Evolutionary conservation across 2,797 vertebrate genomes (phyloP).

Genomic region (Notoglanidium macrostoma): DNA sequence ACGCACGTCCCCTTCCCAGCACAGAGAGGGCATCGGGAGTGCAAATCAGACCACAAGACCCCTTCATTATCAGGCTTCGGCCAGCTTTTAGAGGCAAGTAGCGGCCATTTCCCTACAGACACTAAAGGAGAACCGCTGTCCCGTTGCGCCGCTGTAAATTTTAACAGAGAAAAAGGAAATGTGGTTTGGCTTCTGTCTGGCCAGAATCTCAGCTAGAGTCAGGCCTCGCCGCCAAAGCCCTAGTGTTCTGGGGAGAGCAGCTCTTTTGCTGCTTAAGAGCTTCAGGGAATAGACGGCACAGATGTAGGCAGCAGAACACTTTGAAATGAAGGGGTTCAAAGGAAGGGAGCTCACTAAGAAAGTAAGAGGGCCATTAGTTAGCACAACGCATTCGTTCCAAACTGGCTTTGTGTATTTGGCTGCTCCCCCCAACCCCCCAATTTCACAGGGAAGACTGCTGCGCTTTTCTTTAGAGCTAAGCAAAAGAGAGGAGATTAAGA

Average conservation of each 20-base stretch:
- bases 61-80: conserved; percentile 61
- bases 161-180: conserved; percentile 64
- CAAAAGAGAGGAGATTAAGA: background rate
- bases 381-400: conserved; percentile 25
- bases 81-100: conserved; percentile 60
- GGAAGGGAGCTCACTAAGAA: conserved; percentile 32
- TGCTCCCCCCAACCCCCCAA: background rate
- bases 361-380: conserved; percentile 47
- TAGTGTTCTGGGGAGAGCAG: conserved; percentile 35
- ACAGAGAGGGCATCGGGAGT: conserved; percentile 53
- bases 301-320: conserved; percentile 38
- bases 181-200: conserved; percentile 66
- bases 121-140: conserved; percentile 48
- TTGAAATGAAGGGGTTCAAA: conserved; percentile 49
- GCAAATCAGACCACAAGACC: conserved; percentile 55
- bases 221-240: conserved; percentile 39
- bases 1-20: conserved; percentile 29
- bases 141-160: conserved; percentile 60
- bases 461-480: conserved; percentile 20
- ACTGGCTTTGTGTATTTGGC: conserved; percentile 22
- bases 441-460: conserved; percentile 28
- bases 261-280: conserved; percentile 43
- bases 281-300: conserved; percentile 38
- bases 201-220: conserved; percentile 33
- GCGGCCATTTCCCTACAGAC: conserved; percentile 59